Percentiles rank a stretch among this genome's conserved stretches.
Evolutionary conservation across 1,140 invertebrate species (phyloP).

Genomic region (Lordiphosa collinella): DNA sequence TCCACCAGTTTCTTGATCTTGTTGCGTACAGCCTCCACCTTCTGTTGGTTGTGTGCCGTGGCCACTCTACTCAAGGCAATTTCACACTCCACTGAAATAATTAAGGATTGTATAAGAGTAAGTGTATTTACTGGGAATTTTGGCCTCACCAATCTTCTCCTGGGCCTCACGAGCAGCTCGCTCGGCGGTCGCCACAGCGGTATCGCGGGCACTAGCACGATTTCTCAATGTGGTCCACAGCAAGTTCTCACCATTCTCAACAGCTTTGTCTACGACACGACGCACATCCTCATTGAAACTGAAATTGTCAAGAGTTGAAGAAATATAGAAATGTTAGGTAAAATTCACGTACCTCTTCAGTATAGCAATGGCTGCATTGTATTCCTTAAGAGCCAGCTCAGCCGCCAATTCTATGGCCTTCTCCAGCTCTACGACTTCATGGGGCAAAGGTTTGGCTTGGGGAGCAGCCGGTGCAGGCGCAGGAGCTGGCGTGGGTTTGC

Average conservation of each 20-base stretch:
- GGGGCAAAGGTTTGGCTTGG: slow-evolving; percentile 41
- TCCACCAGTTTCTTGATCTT: slow-evolving; percentile 84
- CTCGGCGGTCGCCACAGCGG: slow-evolving; percentile 81
- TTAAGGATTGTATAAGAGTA: background rate
- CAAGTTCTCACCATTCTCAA: slow-evolving; percentile 81
- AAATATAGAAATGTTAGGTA: too few relatives aligned
- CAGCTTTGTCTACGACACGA: slow-evolving; percentile 82
- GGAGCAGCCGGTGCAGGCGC: background rate
- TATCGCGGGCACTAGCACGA: slow-evolving; percentile 81
- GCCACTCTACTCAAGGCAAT: slow-evolving; percentile 81
- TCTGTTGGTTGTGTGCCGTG: slow-evolving; percentile 80
- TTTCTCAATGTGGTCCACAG: slow-evolving; percentile 83
- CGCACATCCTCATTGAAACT: slow-evolving; percentile 84
- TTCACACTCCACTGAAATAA: slow-evolving; percentile 61
- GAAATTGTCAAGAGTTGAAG: background rate
- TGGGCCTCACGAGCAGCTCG: slow-evolving; percentile 74
- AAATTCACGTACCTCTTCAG: slow-evolving; percentile 78
- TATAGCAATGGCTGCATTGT: slow-evolving; percentile 81
- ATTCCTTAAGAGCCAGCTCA: slow-evolving; percentile 81
- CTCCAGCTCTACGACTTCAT: slow-evolving; percentile 81
- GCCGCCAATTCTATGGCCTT: slow-evolving; percentile 81
- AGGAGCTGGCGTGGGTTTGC: slow-evolving; percentile 6
- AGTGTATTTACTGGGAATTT: background rate
- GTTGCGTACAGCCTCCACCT: slow-evolving; percentile 77
- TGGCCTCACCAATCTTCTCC: slow-evolving; percentile 59